Conservation (phyloP, 1,140 invertebrate genomes). For the Prorops nasuta region DNA sequence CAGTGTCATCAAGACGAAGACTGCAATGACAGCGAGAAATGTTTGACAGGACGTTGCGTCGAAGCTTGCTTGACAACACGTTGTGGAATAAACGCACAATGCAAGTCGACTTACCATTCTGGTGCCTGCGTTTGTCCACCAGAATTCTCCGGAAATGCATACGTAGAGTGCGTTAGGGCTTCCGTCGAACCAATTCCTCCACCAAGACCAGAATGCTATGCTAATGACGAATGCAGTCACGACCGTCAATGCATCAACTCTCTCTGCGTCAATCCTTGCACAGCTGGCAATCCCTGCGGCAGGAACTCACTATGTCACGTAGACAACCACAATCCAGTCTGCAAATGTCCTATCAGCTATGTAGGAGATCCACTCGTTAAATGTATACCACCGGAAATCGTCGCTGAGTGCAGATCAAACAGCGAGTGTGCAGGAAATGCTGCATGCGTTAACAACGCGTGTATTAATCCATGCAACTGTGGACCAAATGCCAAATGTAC, state of each 20-base stretch:
- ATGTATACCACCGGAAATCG: constrained; percentile 68
- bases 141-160: constrained; percentile 79
- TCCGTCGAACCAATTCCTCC: constrained; percentile 52
- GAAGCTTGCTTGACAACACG: constrained; percentile 74
- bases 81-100: constrained; percentile 84
- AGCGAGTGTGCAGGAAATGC: constrained; percentile 76
- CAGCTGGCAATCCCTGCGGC: constrained; percentile 67
- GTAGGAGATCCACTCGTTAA: constrained; percentile 70
- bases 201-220: constrained; percentile 68
- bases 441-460: constrained; percentile 76
- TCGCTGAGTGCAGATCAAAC: constrained; percentile 71
- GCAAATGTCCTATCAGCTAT: constrained; percentile 76
- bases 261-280: constrained; percentile 77
- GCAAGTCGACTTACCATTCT: constrained; percentile 71
- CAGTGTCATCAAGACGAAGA: constrained; percentile 73
- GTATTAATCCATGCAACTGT: constrained; percentile 82
- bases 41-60: constrained; percentile 71
- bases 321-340: constrained; percentile 71
- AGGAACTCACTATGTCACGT: constrained; percentile 76
- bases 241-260: constrained; percentile 76
- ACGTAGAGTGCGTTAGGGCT: constrained; percentile 72
- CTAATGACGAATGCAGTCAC: constrained; percentile 71
- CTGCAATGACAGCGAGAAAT: constrained; percentile 71
- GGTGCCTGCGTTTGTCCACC: constrained; percentile 75
- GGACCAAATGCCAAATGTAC: constrained; percentile 77